phyloP scores from a whole-genome alignment of 2,797 vertebrate species.

The Salmo trutta region DNA sequence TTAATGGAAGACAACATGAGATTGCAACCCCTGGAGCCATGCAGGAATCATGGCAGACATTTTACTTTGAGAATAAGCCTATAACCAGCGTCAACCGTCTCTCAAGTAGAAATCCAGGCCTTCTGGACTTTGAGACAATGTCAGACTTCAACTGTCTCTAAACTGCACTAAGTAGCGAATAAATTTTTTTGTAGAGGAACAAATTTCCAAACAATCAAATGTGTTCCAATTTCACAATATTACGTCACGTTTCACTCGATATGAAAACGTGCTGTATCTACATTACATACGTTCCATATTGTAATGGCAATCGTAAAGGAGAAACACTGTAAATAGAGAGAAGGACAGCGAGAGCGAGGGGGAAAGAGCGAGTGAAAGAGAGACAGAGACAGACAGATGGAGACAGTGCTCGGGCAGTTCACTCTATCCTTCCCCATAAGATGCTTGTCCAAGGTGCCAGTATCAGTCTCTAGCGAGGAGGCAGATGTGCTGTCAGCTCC shows the following conservation, averaged over 20 bases:
- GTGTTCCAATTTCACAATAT: background rate
- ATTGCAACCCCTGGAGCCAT: background rate
- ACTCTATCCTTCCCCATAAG: conserved; percentile 73
- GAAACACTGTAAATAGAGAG: background rate
- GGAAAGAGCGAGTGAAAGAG: conserved; percentile 41
- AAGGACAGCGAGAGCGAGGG: background rate
- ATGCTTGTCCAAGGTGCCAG: conserved; percentile 86
- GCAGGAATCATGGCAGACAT: background rate
- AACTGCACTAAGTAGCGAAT: too few relatives aligned
- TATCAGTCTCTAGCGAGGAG: conserved; percentile 81
- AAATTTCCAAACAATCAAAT: background rate
- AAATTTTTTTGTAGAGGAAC: background rate
- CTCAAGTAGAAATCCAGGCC: background rate
- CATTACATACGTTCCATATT: background rate
- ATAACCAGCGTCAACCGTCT: background rate
- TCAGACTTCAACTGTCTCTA: background rate
- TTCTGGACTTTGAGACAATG: background rate
- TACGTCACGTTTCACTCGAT: background rate
- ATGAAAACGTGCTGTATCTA: too few relatives aligned
- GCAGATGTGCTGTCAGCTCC: conserved; percentile 87
- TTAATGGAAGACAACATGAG: conserved; percentile 33
- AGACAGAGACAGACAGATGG: conserved; percentile 60
- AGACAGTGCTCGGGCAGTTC: conserved; percentile 57
- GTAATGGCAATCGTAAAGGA: background rate
- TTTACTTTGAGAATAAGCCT: background rate